A percentile compares a stretch with the other conserved stretches of the same genome.
phyloP scores from a whole-genome alignment of 2,888 invertebrate genomes.

The Sepioteuthis lessoniana region DNA sequence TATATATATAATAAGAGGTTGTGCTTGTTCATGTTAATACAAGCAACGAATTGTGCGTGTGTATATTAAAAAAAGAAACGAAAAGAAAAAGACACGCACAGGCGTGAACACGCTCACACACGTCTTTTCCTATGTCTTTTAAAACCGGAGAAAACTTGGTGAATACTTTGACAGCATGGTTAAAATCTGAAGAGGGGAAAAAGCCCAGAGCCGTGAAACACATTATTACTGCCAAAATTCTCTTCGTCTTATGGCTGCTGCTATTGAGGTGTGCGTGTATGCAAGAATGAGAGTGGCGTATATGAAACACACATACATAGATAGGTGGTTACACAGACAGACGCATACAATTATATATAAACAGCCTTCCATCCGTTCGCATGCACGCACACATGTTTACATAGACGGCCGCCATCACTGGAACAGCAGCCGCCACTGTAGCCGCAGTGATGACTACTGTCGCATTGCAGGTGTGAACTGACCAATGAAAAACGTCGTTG shows the following conservation, averaged over 20 bases:
- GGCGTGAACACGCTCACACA: background rate
- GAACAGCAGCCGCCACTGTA: constrained; percentile 84
- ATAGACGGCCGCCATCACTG: constrained; percentile 37
- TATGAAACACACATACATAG: background rate
- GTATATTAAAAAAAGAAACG: background rate
- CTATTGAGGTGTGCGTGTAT: background rate
- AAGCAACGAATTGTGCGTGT: background rate
- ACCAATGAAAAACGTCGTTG: constrained; percentile 57
- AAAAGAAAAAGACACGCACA: background rate
- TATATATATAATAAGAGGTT: background rate
- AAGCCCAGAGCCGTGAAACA: constrained; percentile 1
- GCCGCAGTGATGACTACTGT: constrained; percentile 72
- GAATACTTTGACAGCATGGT: constrained; percentile 33
- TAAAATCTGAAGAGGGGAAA: background rate
- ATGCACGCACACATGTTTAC: background rate
- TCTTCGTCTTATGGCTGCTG: background rate
- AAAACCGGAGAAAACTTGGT: background rate
- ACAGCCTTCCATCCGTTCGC: background rate
- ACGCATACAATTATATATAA: background rate
- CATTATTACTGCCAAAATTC: constrained; percentile 20
- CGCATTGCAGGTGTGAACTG: constrained; percentile 60
- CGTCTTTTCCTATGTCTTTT: background rate
- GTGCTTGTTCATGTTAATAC: background rate
- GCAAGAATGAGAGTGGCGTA: background rate
- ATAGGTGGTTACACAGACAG: background rate